Evolutionary conservation across 2,888 invertebrate genomes (phyloP), one percentile per base, ranked within the genome.

Genomic region (Scaptodrosophila latifasciaeformis): DNA sequence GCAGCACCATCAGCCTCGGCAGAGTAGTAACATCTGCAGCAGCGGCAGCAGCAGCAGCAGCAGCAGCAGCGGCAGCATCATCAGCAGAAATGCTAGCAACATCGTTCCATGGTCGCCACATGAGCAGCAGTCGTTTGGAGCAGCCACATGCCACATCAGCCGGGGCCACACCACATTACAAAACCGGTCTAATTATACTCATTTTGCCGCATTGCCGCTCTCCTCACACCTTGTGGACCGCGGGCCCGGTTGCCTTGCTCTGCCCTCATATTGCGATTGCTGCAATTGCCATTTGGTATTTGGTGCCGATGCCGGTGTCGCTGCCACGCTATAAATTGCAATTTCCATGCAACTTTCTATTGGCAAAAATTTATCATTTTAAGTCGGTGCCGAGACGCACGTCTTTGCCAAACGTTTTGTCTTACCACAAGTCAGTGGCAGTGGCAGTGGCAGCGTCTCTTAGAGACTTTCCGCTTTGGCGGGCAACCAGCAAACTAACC

Each of bases 111-210:
- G 3, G 3, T 7, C 24, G 3, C 7, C 13, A 13, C 13, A 37
- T 17, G 37, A 37, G 37, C 37, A 37, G 17, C 34, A 34, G 5
- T 34, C 12, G 34, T 10, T 34, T 34, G 34, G 4, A 27, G 27
- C 34, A 10, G 34, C 34, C 15, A 34, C 34, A n/a, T n/a, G n/a
- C n/a, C n/a, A n/a, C n/a, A 34, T 34, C 34, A 34, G 12, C 34
- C 12, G 30, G 12, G 12, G 34, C 34, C 34, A 34, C 12, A 10
- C 37, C 79, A 72, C 71, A 71, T 72, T 76, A 72, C 63, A 72
- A 48, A 80, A 80, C 80, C 82, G 76, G 80, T 71, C 82, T 82
- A 80, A 80, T 80, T 80, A 80, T 82, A 81, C 80, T 82, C 82
- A 74, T 80, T 82, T 82, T 79, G 68, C 65, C 70, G 68, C 55